These are phyloP conservation scores for Drosophila sp. DNA, from an alignment of 1,140 invertebrate genomes.

Conservation along the genomic window DNA sequence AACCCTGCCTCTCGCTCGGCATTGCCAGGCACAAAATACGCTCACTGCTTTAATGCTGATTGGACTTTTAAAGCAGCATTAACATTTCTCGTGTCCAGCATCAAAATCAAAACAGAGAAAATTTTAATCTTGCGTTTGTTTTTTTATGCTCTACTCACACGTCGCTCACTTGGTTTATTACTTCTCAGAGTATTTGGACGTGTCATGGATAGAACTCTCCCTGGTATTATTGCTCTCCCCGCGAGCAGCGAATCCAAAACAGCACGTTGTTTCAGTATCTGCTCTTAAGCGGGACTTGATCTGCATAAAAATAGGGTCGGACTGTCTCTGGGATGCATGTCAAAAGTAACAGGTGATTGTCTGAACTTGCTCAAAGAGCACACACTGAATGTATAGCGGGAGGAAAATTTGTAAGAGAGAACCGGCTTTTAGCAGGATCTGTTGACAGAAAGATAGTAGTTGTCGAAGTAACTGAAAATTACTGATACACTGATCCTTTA, in stretches of 20 bases:
- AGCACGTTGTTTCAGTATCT: slow-evolving; percentile 39
- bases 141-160: slow-evolving; percentile 46
- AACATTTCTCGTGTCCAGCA: slow-evolving; percentile 49
- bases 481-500: neutral
- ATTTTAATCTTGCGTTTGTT: slow-evolving; percentile 67
- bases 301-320: slow-evolving; percentile 79
- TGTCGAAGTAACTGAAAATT: neutral
- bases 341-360: slow-evolving; percentile 76
- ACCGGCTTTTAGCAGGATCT: slow-evolving; percentile 73
- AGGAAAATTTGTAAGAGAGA: slow-evolving; percentile 59
- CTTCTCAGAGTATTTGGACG: slow-evolving; percentile 60
- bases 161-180: slow-evolving; percentile 60
- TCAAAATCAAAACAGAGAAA: slow-evolving; percentile 77
- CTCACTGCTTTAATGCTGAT: slow-evolving; percentile 67
- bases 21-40: slow-evolving; percentile 60
- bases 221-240: slow-evolving; percentile 48
- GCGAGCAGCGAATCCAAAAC: neutral
- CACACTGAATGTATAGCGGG: slow-evolving; percentile 25
- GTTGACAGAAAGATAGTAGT: slow-evolving; percentile 13
- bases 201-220: slow-evolving; percentile 64
- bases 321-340: slow-evolving; percentile 64
- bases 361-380: slow-evolving; percentile 60
- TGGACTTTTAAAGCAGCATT: slow-evolving; percentile 65
- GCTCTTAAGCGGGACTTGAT: slow-evolving; percentile 82
- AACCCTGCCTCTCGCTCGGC: slow-evolving; percentile 18